Conservation (phyloP, 2,888 invertebrate genomes). For the Stenichneumon culpator region DNA sequence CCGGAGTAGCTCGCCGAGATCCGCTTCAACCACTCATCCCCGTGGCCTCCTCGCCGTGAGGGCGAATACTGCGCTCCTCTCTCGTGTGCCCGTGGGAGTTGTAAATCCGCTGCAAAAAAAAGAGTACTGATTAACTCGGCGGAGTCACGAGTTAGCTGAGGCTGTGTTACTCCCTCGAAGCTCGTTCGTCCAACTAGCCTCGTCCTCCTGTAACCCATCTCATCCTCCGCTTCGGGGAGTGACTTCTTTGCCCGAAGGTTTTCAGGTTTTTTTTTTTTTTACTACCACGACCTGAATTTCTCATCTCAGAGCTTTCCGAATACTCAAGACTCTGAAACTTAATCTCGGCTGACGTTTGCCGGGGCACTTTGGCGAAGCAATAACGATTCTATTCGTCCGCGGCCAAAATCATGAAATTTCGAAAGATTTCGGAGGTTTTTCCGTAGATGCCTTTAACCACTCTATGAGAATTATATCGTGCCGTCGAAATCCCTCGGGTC, state of each 20-base stretch:
- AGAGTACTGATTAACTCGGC: constrained; percentile 79
- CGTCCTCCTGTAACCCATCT: constrained; percentile 22
- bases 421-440: constrained; percentile 2
- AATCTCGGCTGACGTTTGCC: constrained; percentile 19
- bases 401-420: background rate
- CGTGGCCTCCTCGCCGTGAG: constrained; percentile 10
- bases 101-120: constrained; percentile 70
- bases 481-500: constrained; percentile 25
- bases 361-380: background rate
- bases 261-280: constrained; percentile 43
- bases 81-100: constrained; percentile 61
- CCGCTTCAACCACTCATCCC: constrained; percentile 60
- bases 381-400: background rate
- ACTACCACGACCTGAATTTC: constrained; percentile 19
- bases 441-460: background rate
- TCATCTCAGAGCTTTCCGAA: constrained; percentile 23
- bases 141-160: constrained; percentile 75
- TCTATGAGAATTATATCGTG: constrained; percentile 12
- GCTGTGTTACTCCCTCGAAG: constrained; percentile 53
- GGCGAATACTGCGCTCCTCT: constrained; percentile 14
- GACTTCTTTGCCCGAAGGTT: constrained; percentile 68
- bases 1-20: constrained; percentile 55
- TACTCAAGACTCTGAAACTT: constrained; percentile 40
- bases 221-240: constrained; percentile 8
- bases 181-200: constrained; percentile 55